Conservation (phyloP, 2,888 invertebrate genomes). For the Sceliomorpha sp. region DNA sequence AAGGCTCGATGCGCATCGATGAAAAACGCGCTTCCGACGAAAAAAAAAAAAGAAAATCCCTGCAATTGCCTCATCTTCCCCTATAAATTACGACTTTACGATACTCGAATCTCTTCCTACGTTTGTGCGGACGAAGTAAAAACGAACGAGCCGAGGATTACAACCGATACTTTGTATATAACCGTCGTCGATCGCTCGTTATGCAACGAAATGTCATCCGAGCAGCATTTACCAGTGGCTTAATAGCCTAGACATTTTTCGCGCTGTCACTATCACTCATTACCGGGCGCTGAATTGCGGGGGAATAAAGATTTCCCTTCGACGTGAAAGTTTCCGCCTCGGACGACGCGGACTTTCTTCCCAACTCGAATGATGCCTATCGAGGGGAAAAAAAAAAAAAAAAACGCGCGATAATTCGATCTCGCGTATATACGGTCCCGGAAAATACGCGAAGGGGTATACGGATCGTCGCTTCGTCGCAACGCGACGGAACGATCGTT, state of each 20-base stretch:
- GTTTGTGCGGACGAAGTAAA: too few species aligned
- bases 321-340: slow-evolving; percentile 26
- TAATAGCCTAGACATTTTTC: slow-evolving; percentile 10
- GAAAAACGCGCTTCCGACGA: too few species aligned
- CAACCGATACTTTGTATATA: background rate
- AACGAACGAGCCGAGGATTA: too few species aligned
- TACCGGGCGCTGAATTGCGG: background rate
- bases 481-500: background rate
- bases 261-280: slow-evolving; percentile 1
- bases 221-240: slow-evolving; percentile 14
- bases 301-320: slow-evolving; percentile 17
- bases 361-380: too few species aligned
- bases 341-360: slow-evolving; percentile 21
- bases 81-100: too few species aligned
- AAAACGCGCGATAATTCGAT: background rate
- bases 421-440: background rate
- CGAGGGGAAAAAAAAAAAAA: background rate
- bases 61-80: too few species aligned
- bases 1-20: background rate
- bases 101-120: too few species aligned
- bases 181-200: background rate
- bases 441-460: too few species aligned
- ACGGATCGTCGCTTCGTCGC: background rate
- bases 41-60: too few species aligned
- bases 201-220: slow-evolving; percentile 19